Conservation (phyloP, 2,113 vertebrate genomes). For the Tretioscincus oriximinensis region DNA sequence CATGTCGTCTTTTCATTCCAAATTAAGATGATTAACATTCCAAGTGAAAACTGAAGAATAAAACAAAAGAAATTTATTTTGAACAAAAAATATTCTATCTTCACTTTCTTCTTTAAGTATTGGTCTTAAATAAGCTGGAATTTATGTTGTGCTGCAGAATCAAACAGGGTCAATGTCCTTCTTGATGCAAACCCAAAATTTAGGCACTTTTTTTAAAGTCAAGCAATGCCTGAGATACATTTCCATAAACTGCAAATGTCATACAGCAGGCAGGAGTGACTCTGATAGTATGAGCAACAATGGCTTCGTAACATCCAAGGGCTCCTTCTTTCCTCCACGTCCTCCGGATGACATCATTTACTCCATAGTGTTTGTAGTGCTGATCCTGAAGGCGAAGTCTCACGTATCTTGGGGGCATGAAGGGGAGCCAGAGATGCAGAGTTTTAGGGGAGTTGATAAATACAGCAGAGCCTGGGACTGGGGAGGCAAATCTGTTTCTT, state of each 20-base stretch:
- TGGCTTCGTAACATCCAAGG: conserved; percentile 97
- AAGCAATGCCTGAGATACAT: conserved; percentile 85
- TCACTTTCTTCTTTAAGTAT: conserved; percentile 38
- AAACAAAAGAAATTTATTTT: not conserved
- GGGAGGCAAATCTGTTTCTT: too few species aligned
- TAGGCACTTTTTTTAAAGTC: conserved; percentile 64
- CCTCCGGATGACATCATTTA: conserved; percentile 84
- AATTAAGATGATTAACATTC: conserved; percentile 35
- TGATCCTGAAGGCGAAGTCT: conserved; percentile 95
- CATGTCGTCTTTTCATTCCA: conserved; percentile 27
- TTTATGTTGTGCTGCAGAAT: conserved; percentile 43
- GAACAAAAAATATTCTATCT: conserved; percentile 18
- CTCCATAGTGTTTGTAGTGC: conserved; percentile 84
- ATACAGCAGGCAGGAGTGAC: conserved; percentile 98
- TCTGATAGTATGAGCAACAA: conserved; percentile 88
- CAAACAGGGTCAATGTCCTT: conserved; percentile 41
- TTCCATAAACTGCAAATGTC: conserved; percentile 96
- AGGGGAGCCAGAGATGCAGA: not conserved
- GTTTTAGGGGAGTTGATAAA: not conserved
- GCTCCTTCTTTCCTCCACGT: conserved; percentile 95
- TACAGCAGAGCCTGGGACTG: too few species aligned
- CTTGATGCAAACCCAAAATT: conserved; percentile 35
- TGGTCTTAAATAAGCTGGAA: conserved; percentile 4
- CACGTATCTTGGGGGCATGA: conserved; percentile 50
- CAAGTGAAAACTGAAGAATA: conserved; percentile 39